These are phyloP conservation scores for Stegostoma tigrinum DNA, from an alignment of 2,113 vertebrate genomes.

Conservation along the genomic window DNA sequence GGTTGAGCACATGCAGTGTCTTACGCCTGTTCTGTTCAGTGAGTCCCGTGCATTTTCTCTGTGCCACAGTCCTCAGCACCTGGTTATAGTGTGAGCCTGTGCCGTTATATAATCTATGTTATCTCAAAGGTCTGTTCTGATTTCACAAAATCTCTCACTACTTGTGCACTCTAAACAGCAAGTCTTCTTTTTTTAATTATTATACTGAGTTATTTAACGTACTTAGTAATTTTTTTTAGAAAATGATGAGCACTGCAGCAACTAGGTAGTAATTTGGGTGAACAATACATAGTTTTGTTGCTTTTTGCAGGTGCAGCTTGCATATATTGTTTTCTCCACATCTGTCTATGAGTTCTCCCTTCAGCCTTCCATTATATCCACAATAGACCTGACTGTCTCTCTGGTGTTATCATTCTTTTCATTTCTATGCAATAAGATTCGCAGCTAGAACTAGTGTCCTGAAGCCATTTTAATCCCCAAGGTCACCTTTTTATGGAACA, in stretches of 20 bases:
- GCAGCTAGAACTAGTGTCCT: conserved; percentile 33
- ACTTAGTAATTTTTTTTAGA: background rate
- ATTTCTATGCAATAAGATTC: conserved; percentile 33
- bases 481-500: conserved; percentile 35
- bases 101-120: background rate
- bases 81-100: background rate
- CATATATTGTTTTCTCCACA: conserved; percentile 3
- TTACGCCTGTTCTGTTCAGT: background rate
- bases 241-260: background rate
- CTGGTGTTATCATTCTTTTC: conserved; percentile 32
- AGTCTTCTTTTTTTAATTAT: too few species aligned
- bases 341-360: background rate
- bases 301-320: background rate
- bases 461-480: conserved; percentile 37
- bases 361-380: conserved; percentile 21
- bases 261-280: background rate
- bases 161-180: too few species aligned
- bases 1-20: background rate
- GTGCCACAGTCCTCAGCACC: background rate
- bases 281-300: background rate
- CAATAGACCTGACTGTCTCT: background rate
- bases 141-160: background rate
- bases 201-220: background rate
- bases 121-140: background rate
- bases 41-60: background rate